Conservation (phyloP, 2,888 invertebrate species). For the Pheosia tremula region DNA sequence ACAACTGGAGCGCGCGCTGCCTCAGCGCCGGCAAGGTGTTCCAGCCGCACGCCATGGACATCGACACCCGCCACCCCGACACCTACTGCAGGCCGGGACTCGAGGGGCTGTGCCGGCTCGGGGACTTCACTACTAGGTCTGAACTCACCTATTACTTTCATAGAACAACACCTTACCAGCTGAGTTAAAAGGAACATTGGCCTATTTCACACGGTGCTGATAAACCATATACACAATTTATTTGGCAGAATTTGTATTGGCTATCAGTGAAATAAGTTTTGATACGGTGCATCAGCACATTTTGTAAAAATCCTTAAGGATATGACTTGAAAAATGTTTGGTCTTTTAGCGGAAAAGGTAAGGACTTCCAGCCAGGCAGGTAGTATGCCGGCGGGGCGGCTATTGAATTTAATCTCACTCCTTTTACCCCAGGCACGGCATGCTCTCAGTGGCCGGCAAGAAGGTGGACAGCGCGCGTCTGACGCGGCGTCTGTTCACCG, state of each 20-base stretch:
- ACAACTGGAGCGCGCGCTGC: constrained; percentile 95
- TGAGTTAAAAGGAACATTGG: too few species aligned
- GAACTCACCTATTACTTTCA: not conserved
- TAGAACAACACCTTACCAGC: too few species aligned
- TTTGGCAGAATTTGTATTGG: too few species aligned
- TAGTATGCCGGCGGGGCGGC: too few species aligned
- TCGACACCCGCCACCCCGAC: constrained; percentile 84
- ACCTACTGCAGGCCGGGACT: constrained; percentile 83
- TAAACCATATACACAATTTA: too few species aligned
- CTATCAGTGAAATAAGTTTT: too few species aligned
- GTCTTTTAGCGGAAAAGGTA: too few species aligned
- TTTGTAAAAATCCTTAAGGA: too few species aligned
- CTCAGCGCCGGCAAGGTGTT: constrained; percentile 89
- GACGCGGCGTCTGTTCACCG: constrained; percentile 91
- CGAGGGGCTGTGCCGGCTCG: constrained; percentile 88
- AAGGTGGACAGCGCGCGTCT: constrained; percentile 86
- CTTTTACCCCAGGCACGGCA: constrained; percentile 83
- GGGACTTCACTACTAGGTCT: constrained; percentile 88
- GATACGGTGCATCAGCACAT: too few species aligned
- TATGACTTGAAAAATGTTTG: too few species aligned
- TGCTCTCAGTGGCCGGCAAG: constrained; percentile 89
- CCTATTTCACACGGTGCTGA: too few species aligned
- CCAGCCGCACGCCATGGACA: constrained; percentile 90
- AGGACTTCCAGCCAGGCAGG: too few species aligned
- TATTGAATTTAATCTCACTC: not conserved